These are phyloP conservation scores for Lasioglossum villosulum DNA, from an alignment of 2,888 invertebrate species.

Conservation along the genomic window DNA sequence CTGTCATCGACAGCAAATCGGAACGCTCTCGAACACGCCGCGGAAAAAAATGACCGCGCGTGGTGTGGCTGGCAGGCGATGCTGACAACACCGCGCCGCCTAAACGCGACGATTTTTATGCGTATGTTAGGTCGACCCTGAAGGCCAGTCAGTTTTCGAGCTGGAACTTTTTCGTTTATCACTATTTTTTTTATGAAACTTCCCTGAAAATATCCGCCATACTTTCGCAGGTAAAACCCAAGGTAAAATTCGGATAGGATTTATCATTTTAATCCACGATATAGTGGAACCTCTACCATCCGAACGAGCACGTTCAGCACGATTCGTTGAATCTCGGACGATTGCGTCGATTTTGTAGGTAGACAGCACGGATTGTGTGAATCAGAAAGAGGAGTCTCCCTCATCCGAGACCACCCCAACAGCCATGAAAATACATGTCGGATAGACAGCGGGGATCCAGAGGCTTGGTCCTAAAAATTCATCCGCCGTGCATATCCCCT, in stretches of 20 bases:
- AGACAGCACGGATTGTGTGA: not conserved
- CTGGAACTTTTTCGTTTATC: not conserved
- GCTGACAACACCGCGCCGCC: not conserved
- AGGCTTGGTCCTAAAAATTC: constrained; percentile 35
- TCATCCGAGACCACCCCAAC: not conserved
- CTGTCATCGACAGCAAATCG: constrained; percentile 36
- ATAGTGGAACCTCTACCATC: not conserved
- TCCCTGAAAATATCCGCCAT: not conserved
- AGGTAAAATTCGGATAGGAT: not conserved
- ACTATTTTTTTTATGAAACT: not conserved
- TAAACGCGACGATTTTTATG: not conserved
- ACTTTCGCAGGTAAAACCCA: not conserved
- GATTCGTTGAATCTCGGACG: not conserved
- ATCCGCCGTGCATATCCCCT: constrained; percentile 24
- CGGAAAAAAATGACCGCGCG: not conserved
- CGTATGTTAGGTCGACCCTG: not conserved
- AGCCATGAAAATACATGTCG: constrained; percentile 25
- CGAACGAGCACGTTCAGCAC: not conserved
- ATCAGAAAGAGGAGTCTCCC: not conserved
- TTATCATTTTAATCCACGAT: not conserved
- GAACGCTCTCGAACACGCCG: not conserved
- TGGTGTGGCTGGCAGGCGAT: not conserved
- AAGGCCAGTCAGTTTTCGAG: not conserved
- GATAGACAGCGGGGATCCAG: constrained; percentile 18
- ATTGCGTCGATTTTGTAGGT: not conserved